These are phyloP conservation scores for Thalassarche chlororhynchos DNA, from an alignment of 2,113 vertebrate genomes.

Conservation along the genomic window DNA sequence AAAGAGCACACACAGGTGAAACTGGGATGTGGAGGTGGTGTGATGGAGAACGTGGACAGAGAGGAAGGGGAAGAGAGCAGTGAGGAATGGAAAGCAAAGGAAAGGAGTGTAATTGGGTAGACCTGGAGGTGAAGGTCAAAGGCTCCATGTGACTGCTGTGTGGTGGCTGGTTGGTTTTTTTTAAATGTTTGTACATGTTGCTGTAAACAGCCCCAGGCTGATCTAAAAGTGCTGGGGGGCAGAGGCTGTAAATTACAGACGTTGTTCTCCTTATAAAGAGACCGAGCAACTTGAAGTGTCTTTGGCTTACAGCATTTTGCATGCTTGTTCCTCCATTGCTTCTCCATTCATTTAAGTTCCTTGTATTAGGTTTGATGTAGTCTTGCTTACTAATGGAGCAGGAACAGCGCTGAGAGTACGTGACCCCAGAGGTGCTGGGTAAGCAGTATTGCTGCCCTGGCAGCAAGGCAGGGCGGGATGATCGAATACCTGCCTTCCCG, in stretches of 20 bases:
- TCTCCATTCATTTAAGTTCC: background rate
- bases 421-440: background rate
- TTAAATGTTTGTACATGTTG: background rate
- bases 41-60: background rate
- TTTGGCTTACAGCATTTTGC: background rate
- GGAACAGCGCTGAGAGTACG: accelerated
- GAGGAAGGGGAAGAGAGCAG: background rate
- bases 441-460: background rate
- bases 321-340: background rate
- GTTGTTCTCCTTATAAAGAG: background rate
- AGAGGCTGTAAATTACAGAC: background rate
- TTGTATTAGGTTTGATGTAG: background rate
- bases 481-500: background rate
- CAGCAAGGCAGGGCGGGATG: background rate
- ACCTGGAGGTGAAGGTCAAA: slow-evolving; percentile 34
- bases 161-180: background rate
- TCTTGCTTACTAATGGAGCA: background rate
- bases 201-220: background rate
- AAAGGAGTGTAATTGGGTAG: background rate
- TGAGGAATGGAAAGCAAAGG: background rate
- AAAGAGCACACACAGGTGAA: background rate
- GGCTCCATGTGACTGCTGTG: slow-evolving; percentile 8
- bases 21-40: background rate
- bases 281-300: accelerated
- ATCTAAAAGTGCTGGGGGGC: background rate